Conservation (phyloP, 2,888 invertebrate species). For the Strigamia maritima region DNA sequence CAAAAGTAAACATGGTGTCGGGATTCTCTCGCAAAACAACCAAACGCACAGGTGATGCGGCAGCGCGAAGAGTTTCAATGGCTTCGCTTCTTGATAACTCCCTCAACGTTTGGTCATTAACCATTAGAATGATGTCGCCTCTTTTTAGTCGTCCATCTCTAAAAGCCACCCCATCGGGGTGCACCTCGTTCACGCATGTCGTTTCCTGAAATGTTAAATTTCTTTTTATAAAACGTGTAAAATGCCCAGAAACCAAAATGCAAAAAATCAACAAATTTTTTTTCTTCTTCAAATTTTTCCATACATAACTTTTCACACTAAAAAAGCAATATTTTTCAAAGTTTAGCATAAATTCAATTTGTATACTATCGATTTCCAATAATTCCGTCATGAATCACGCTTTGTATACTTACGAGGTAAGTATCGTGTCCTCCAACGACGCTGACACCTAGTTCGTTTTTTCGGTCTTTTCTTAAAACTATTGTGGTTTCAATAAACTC, state of each 20-base stretch:
- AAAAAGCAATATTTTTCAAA: background rate
- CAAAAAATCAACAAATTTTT: background rate
- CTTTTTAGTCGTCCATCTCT: slow-evolving; percentile 46
- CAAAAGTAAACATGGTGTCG: slow-evolving; percentile 46
- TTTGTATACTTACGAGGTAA: slow-evolving; percentile 45
- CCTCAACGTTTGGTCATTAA: slow-evolving; percentile 47
- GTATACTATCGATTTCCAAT: background rate
- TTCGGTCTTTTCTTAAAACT: slow-evolving; percentile 47
- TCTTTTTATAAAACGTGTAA: background rate
- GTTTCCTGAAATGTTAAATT: slow-evolving; percentile 43
- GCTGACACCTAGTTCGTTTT: slow-evolving; percentile 47
- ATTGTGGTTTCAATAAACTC: slow-evolving; percentile 48
- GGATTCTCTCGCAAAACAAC: slow-evolving; percentile 47
- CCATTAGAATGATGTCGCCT: slow-evolving; percentile 47
- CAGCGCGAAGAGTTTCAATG: slow-evolving; percentile 45
- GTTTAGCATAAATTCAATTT: background rate
- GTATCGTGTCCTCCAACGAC: slow-evolving; percentile 47
- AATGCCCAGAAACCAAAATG: background rate
- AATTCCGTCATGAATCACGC: too few relatives aligned
- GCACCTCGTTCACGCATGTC: slow-evolving; percentile 46
- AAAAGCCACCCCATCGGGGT: slow-evolving; percentile 46
- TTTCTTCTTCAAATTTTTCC: background rate
- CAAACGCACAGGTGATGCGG: slow-evolving; percentile 46
- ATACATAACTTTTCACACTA: background rate
- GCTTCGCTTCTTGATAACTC: slow-evolving; percentile 45